phyloP scores from a whole-genome alignment of 1,140 invertebrate genomes.

The Neotoxoptera formosana region DNA sequence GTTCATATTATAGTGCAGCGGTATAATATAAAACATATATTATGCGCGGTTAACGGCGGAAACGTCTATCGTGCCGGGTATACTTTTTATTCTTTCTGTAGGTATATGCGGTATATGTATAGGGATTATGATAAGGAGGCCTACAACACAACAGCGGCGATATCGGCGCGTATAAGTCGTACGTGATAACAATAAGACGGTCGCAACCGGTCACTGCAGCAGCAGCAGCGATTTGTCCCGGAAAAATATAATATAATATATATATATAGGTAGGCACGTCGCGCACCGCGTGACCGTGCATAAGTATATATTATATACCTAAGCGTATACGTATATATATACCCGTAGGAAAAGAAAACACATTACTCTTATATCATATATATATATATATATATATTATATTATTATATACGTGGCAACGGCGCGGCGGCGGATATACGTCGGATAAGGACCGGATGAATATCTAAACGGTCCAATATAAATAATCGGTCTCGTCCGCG shows the following conservation, averaged over 20 bases:
- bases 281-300: neutral
- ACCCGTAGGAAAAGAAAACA: neutral
- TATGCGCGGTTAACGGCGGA: neutral
- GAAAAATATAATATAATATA: slow-evolving; percentile 9
- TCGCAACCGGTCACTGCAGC: neutral
- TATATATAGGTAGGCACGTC: neutral
- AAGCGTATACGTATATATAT: neutral
- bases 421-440: neutral
- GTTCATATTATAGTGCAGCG: neutral
- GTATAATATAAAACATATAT: neutral
- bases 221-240: slow-evolving; percentile 1
- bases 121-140: slow-evolving; percentile 27
- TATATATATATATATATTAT: neutral
- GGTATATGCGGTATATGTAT: too few species aligned
- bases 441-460: slow-evolving; percentile 44
- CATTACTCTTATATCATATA: neutral
- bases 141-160: too few species aligned
- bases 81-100: neutral
- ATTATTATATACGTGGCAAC: neutral
- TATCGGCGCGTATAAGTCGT: too few species aligned
- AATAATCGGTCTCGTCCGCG: slow-evolving; percentile 37
- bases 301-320: neutral
- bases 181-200: slow-evolving; percentile 29
- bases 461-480: slow-evolving; percentile 19
- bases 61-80: neutral